phyloP scores from a whole-genome alignment of 1,140 invertebrate species.

The Sinonovacula constricta region DNA sequence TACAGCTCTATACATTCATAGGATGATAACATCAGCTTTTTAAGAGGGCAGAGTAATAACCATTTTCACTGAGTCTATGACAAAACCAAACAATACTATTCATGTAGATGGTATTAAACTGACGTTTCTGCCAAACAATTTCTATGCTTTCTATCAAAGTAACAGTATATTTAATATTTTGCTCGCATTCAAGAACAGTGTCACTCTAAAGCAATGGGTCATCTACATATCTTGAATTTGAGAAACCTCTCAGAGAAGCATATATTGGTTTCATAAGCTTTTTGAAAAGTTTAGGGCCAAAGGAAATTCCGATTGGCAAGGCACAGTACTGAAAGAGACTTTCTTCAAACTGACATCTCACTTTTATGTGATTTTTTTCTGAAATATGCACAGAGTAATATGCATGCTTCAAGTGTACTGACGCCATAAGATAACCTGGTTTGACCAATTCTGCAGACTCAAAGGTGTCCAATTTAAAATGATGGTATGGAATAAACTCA shows the following conservation, averaged over 20 bases:
- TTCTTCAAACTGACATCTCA: conserved; percentile 16
- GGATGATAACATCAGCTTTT: conserved; percentile 25
- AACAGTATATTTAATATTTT: conserved; percentile 42
- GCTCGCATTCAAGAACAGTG: conserved; percentile 32
- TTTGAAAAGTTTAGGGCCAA: conserved; percentile 46
- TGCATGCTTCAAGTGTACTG: conserved; percentile 50
- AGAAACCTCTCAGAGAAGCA: conserved; percentile 39
- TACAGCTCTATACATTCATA: conserved; percentile 2
- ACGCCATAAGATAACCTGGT: conserved; percentile 49
- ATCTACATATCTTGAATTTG: too few relatives aligned
- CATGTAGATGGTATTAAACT: conserved; percentile 24
- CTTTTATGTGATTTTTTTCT: conserved; percentile 25
- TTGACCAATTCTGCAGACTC: conserved; percentile 42
- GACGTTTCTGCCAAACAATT: conserved; percentile 53
- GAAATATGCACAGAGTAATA: conserved; percentile 46
- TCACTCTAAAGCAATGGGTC: conserved; percentile 25
- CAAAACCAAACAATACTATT: conserved; percentile 47
- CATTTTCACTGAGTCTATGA: conserved; percentile 54
- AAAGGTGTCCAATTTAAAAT: conserved; percentile 53
- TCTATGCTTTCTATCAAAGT: conserved; percentile 21
- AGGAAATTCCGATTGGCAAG: conserved; percentile 41
- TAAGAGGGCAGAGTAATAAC: conserved; percentile 23
- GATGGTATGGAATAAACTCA: conserved; percentile 28
- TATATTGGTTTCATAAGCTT: conserved; percentile 55
- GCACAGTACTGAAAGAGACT: neutral